Evolutionary conservation across 1,140 invertebrate genomes (phyloP), one percentile per base, ranked within the genome.

Genomic region (Drosophila sp.): DNA sequence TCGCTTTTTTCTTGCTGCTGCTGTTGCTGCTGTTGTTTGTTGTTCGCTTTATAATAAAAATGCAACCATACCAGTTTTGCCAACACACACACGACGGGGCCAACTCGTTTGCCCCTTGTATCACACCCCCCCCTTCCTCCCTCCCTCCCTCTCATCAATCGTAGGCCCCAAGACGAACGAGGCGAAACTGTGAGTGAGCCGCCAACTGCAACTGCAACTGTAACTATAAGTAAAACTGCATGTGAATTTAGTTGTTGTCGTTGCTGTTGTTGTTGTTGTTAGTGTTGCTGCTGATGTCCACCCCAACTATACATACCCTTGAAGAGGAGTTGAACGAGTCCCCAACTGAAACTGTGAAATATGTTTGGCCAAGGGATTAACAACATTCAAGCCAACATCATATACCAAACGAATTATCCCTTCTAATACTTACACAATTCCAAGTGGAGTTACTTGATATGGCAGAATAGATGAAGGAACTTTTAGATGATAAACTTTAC

Each of bases 21-120:
- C 27, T 62, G 58, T 64, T 63, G 54, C 57, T 71, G 60, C 55
- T 47, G 50, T 35, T 64, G 47, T 64, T 66, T 50, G 33, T 57
- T 69, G 73, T 79, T 72, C 63, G 75, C 69, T 72, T 72, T 78
- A 72, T 78, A 72, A 79, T 79, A 79, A 79, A 79, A 79, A 79
- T 79, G 76, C 76, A 79, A 79, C 76, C 76, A 79, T 79, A 79
- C 76, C 76, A 79, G 76, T 79, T 79, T 79, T 78, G 69, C 67
- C 75, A 77, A 77, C 66, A 58, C 57, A 47, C 38, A 76, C 55
- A 44, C 35, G 65, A 55, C 66, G 73, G 73, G 73, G 72, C 72
- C 72, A 76, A 76, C 73, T 76, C 73, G 73, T 76, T 76, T 76
- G 44, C 73, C 73, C 73, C 72, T 30, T 50, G 65, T 69, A 64